Percentiles rank a stretch among this genome's conserved stretches.
Evolutionary conservation across 2,888 invertebrate genomes (phyloP).

Genomic region (Eulithis testata): DNA sequence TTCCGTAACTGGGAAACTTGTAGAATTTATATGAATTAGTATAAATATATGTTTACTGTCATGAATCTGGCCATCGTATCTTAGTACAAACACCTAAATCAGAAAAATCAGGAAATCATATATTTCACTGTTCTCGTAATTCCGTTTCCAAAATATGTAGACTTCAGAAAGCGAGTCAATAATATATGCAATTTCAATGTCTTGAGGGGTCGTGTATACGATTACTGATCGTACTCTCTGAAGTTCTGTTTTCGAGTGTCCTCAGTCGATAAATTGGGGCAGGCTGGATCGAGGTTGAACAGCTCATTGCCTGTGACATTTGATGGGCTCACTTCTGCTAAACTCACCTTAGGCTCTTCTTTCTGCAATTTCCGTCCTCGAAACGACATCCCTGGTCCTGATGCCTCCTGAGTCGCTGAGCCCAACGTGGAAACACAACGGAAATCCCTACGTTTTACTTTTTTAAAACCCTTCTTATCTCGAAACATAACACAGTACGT

Average conservation of each 20-base stretch:
- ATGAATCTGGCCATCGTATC: no score
- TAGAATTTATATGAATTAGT: no score
- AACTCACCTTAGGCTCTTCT: conserved; percentile 60
- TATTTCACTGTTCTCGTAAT: background rate
- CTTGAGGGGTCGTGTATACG: conserved; percentile 47
- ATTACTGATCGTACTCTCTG: conserved; percentile 47
- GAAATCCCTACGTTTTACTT: conserved; percentile 66
- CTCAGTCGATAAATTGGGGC: conserved; percentile 60
- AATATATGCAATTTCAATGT: conserved; percentile 11
- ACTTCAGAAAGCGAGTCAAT: background rate
- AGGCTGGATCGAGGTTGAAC: conserved; percentile 57
- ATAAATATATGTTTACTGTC: no score
- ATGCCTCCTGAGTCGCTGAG: conserved; percentile 34
- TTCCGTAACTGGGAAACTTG: no score
- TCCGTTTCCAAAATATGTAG: background rate
- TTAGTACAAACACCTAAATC: background rate
- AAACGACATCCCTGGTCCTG: conserved; percentile 65
- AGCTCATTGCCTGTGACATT: conserved; percentile 66
- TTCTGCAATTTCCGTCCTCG: conserved; percentile 67
- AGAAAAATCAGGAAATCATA: background rate
- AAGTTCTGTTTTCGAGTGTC: conserved; percentile 46
- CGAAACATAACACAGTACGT: conserved; percentile 54
- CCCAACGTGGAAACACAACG: conserved; percentile 56
- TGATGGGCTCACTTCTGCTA: conserved; percentile 63
- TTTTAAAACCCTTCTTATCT: conserved; percentile 66